Conservation (phyloP, 2,113 vertebrate species). For the Limanda limanda region DNA sequence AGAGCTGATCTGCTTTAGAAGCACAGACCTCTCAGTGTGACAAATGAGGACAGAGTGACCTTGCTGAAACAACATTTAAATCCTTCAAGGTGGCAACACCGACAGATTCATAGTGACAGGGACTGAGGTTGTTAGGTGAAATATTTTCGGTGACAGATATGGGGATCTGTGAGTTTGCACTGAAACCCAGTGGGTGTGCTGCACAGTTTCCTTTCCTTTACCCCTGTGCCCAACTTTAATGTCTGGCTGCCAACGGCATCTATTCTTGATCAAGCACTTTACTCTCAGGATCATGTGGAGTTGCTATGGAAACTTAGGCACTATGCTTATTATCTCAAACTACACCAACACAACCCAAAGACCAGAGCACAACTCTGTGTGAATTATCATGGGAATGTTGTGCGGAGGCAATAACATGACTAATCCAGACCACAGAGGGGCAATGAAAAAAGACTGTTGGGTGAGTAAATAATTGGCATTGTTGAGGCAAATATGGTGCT, state of each 20-base stretch:
- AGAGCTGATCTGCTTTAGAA: constrained; percentile 15
- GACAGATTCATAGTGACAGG: constrained; percentile 48
- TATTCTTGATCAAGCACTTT: constrained; percentile 68
- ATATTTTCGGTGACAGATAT: background rate
- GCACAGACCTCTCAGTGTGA: constrained; percentile 7
- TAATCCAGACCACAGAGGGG: constrained; percentile 60
- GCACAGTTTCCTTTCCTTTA: constrained; percentile 16
- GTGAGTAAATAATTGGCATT: constrained; percentile 67
- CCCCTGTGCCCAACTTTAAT: constrained; percentile 43
- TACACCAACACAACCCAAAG: constrained; percentile 60
- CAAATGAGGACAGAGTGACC: constrained; percentile 18
- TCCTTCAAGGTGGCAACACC: constrained; percentile 23
- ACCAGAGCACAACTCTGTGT: constrained; percentile 55
- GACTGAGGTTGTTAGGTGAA: constrained; percentile 35
- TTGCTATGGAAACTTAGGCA: constrained; percentile 82
- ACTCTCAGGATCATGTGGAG: constrained; percentile 71
- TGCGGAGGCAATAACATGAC: constrained; percentile 67
- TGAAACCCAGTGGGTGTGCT: too few species aligned
- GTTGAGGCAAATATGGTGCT: constrained; percentile 71
- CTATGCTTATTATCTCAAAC: constrained; percentile 75
- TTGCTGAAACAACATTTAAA: constrained; percentile 26
- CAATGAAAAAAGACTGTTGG: constrained; percentile 51
- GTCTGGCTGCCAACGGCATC: constrained; percentile 43
- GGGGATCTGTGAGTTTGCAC: background rate
- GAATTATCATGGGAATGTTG: constrained; percentile 49